A percentile compares a stretch with the other conserved stretches of the same genome.
Conservation (phyloP, 2,888 invertebrate species). For the Chymomyza procnemis region DNA sequence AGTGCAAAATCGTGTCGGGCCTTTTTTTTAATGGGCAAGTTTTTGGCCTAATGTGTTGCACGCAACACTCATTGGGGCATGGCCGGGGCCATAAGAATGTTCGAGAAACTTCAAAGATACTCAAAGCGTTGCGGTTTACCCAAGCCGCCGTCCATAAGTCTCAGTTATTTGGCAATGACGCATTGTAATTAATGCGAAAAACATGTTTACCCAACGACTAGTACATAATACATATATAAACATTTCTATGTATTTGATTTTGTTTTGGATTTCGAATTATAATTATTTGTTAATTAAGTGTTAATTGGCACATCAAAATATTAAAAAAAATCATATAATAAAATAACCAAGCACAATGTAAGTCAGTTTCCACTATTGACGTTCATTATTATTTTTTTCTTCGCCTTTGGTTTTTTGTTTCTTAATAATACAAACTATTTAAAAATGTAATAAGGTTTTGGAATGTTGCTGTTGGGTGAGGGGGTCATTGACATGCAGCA, state of each 20-base stretch:
- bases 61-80: conserved; percentile 48
- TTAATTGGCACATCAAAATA: conserved; percentile 6
- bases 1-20: neutral
- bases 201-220: conserved; percentile 47
- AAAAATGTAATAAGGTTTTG: conserved; percentile 37
- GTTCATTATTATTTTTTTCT: too few relatives aligned
- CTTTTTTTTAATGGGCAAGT: conserved; percentile 37
- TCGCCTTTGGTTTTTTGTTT: too few relatives aligned
- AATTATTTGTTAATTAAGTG: conserved; percentile 39
- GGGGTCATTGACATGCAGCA: conserved; percentile 26
- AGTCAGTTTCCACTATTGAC: conserved; percentile 11
- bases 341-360: neutral
- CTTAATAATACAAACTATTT: conserved; percentile 27
- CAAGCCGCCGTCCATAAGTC: neutral
- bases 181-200: conserved; percentile 44
- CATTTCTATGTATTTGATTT: conserved; percentile 3
- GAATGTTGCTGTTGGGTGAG: conserved; percentile 11
- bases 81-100: conserved; percentile 14
- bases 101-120: conserved; percentile 14
- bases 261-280: conserved; percentile 20
- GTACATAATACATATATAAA: conserved; percentile 22
- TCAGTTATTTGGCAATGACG: conserved; percentile 62
- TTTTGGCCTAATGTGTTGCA: conserved; percentile 31
- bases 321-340: too few relatives aligned
- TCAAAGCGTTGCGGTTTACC: neutral